Percentiles rank a stretch among this genome's conserved stretches.
Evolutionary conservation across 1,140 invertebrate genomes (phyloP).

Genomic region (Drosophila bocki): DNA sequence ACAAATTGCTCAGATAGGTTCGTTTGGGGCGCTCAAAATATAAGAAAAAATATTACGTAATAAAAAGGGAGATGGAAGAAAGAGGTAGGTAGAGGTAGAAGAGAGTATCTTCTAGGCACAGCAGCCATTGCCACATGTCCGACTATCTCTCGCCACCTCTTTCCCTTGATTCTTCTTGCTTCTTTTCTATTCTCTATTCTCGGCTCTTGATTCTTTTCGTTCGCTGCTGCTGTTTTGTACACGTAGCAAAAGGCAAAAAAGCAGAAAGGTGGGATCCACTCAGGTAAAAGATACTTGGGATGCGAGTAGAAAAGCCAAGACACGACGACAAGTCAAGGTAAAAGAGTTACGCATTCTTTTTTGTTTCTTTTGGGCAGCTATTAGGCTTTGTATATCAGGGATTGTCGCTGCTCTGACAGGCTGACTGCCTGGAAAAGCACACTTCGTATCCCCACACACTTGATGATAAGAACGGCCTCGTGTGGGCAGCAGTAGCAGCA

Average conservation of each 20-base stretch:
- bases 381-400: constrained; percentile 43
- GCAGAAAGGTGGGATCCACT: constrained; percentile 22
- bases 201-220: constrained; percentile 7
- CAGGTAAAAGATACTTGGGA: constrained; percentile 42
- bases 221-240: constrained; percentile 27
- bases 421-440: constrained; percentile 47
- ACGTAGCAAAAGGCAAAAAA: constrained; percentile 43
- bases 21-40: constrained; percentile 6
- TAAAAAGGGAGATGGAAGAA: constrained; percentile 16
- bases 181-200: constrained; percentile 7
- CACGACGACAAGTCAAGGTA: constrained; percentile 74
- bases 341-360: constrained; percentile 70
- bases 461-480: constrained; percentile 37
- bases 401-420: constrained; percentile 11
- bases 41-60: constrained; percentile 39
- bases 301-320: constrained; percentile 30
- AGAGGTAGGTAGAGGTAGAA: neutral
- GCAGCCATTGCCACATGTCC: constrained; percentile 34
- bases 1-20: constrained; percentile 18
- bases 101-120: constrained; percentile 24
- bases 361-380: constrained; percentile 24
- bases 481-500: constrained; percentile 25
- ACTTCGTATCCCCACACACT: constrained; percentile 14
- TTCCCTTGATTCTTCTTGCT: neutral
- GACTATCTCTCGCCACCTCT: neutral